Base-by-base conservation (phyloP, 2,113 vertebrate species). In the Muscicapa adusta region DNA sequence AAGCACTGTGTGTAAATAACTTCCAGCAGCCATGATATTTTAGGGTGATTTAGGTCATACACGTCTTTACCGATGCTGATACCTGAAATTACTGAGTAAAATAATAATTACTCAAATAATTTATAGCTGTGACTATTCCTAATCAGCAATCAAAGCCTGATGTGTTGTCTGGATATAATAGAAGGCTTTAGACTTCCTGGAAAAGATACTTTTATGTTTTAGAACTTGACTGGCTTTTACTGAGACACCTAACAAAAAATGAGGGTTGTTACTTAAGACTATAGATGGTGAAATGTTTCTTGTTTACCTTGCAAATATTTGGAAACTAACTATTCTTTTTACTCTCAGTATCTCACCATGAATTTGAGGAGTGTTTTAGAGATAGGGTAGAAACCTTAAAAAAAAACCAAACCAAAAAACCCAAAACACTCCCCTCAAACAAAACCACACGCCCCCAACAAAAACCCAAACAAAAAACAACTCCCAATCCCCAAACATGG, bases 401-500 rank as follows among this genome's bases (percentile, higher is more conserved):
- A 42, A 61, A 7, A 31, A 63, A n/a, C n/a, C 14, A 17, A 47
- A 8, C 12, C 10, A 19, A 68, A 75, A 51, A 40, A 10, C 1
- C 54, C 18, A 29, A 31, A 60, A 71, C 29, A 5, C 5, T 4
- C 8, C 12, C 14, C 18, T 4, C 22, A 47, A 23, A 47, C 20
- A 23, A 48, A 48, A 48, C 14, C 24, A 47, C 20, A 20, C 45
- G 19, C 47, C 47, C 22, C 47, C 13, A 20, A 67, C 62, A 29
- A 31, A 51, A 61, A 16, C 10, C 4, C 14, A 12, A 18, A n/a
- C 6, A 24, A 31, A 20, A 25, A 10, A 10, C 7, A 51, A 33
- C 2, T 5, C 8, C 5, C 12, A 56, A 14, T 14, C 2, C 7
- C 14, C 15, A 62, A 78, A 26, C 2, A 8, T 0, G 6, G 7